phyloP scores from a whole-genome alignment of 2,113 vertebrate species.

The Cyanistes caeruleus region DNA sequence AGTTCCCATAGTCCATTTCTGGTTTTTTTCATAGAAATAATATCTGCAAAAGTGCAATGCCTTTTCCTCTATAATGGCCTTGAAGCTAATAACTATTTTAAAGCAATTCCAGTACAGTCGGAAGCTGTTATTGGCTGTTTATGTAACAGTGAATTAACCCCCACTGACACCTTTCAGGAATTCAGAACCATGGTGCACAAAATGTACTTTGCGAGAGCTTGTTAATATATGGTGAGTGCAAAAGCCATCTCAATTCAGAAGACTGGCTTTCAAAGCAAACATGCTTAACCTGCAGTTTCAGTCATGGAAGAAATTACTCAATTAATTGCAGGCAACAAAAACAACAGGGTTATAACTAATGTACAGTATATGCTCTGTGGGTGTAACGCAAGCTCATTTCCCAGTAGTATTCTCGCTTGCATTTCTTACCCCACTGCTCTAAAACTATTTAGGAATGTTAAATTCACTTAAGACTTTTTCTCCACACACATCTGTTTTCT shows the following conservation, averaged over 20 bases:
- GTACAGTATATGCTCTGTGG: conserved; percentile 53
- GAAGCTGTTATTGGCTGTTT: conserved; percentile 46
- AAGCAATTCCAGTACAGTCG: conserved; percentile 19
- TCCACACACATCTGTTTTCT: neutral
- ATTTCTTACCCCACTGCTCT: conserved; percentile 21
- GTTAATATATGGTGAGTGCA: neutral
- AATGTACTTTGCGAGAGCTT: neutral
- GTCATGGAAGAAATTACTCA: conserved; percentile 58
- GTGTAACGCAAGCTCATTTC: conserved; percentile 37
- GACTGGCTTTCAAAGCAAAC: conserved; percentile 36
- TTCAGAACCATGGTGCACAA: neutral
- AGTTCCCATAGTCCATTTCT: neutral
- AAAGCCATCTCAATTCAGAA: neutral
- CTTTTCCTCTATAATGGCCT: neutral
- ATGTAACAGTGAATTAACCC: conserved; percentile 63
- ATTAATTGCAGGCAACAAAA: conserved; percentile 63
- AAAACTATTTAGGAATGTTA: conserved; percentile 3
- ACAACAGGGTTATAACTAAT: conserved; percentile 51
- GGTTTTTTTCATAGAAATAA: neutral
- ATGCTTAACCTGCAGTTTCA: conserved; percentile 53
- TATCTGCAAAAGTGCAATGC: neutral
- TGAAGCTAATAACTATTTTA: conserved; percentile 49
- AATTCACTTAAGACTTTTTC: neutral
- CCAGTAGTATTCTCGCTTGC: neutral
- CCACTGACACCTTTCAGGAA: conserved; percentile 40